phyloP scores from a whole-genome alignment of 2,888 invertebrate species.

The Oscheius sp. region DNA sequence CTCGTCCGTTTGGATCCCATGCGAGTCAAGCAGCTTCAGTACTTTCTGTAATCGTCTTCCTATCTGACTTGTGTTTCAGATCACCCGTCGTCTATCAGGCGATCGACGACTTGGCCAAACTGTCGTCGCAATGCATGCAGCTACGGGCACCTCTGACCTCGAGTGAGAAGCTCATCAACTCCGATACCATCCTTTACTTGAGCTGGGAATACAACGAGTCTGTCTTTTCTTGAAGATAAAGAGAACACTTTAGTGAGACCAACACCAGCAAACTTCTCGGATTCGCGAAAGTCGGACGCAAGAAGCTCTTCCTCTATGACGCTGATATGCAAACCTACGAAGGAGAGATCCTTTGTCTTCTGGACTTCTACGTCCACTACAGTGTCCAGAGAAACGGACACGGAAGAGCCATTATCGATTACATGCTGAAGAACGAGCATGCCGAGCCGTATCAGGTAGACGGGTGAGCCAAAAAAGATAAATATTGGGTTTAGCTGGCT shows the following conservation, averaged over 20 bases:
- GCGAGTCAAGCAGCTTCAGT: constrained; percentile 64
- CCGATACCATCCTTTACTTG: constrained; percentile 64
- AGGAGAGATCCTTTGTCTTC: constrained; percentile 84
- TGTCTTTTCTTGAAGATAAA: not conserved
- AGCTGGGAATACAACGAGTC: constrained; percentile 67
- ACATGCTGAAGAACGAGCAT: constrained; percentile 80
- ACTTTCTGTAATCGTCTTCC: constrained; percentile 24
- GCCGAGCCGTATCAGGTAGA: constrained; percentile 57
- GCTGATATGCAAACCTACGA: constrained; percentile 65
- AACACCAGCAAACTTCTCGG: constrained; percentile 78
- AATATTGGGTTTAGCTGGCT: constrained; percentile 78
- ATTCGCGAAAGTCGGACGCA: constrained; percentile 88
- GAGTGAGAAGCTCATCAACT: constrained; percentile 59
- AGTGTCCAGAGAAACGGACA: constrained; percentile 86
- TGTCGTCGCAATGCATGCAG: constrained; percentile 62
- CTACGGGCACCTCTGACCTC: constrained; percentile 58
- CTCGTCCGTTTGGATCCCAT: constrained; percentile 67
- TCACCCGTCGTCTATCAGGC: constrained; percentile 50
- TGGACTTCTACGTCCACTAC: constrained; percentile 91
- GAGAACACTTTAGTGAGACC: constrained; percentile 51
- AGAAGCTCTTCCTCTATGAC: constrained; percentile 84
- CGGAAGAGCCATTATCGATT: constrained; percentile 86
- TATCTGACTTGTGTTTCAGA: constrained; percentile 32
- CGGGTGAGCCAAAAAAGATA: not conserved
- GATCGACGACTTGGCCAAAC: constrained; percentile 55